A percentile compares a stretch with the other conserved stretches of the same genome.
Conservation (phyloP, 2,888 invertebrate species). For the Nematopogon swammerdamellus region DNA sequence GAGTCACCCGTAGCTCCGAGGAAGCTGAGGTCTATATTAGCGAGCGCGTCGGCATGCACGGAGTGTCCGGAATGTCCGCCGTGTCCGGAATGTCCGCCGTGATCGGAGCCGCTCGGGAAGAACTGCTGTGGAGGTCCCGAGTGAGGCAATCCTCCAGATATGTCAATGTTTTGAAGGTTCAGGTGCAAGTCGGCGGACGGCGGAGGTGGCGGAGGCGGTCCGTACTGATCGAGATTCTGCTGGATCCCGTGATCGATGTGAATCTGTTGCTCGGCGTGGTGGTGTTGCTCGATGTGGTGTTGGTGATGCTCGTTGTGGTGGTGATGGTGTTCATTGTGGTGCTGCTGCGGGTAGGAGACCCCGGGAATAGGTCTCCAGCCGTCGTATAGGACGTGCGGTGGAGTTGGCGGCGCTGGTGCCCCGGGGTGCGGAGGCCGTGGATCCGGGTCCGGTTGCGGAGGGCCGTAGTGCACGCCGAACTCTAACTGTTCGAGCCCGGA, state of each 20-base stretch:
- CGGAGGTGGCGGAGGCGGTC: conserved; percentile 30
- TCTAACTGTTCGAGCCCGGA: conserved; percentile 32
- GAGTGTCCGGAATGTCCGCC: conserved; percentile 31
- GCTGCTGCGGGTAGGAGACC: conserved; percentile 23
- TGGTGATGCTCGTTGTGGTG: conserved; percentile 5
- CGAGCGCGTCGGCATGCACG: conserved; percentile 43
- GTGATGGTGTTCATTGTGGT: conserved; percentile 16
- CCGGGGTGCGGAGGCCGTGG: conserved; percentile 65
- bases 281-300: conserved; percentile 16
- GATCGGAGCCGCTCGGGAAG: not conserved
- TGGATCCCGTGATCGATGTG: conserved; percentile 17
- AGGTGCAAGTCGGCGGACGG: conserved; percentile 25
- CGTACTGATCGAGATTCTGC: conserved; percentile 27
- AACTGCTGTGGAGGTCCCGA: not conserved
- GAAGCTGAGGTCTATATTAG: conserved; percentile 37
- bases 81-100: conserved; percentile 15
- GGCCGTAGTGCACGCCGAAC: conserved; percentile 47
- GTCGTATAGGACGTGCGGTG: conserved; percentile 73
- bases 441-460: conserved; percentile 56
- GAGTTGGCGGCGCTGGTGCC: conserved; percentile 70
- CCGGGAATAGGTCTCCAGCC: conserved; percentile 87
- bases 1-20: conserved; percentile 39
- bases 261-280: conserved; percentile 23
- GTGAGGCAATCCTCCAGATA: not conserved
- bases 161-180: not conserved